Conservation (phyloP, 1,140 invertebrate species). For the Phenacoccus solenopsis region DNA sequence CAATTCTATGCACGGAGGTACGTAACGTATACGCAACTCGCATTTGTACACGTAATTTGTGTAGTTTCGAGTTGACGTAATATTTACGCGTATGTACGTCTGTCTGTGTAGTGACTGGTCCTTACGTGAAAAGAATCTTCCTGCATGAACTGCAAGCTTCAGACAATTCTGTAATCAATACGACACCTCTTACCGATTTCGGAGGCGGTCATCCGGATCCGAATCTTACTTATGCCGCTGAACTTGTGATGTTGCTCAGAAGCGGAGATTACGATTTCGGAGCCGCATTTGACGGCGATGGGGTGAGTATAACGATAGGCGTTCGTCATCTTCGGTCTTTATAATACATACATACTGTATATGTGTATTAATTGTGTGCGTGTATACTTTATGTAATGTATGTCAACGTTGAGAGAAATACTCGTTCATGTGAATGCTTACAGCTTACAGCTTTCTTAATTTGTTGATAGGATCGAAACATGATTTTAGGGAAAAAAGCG, state of each 20-base stretch:
- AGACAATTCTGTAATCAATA: conserved; percentile 49
- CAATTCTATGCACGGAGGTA: conserved; percentile 90
- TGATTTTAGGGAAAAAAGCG: conserved; percentile 92
- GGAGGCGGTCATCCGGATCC: conserved; percentile 96
- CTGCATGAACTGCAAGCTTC: conserved; percentile 68
- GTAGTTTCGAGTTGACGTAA: too few relatives aligned
- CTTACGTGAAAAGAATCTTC: conserved; percentile 86
- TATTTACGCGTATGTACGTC: background rate
- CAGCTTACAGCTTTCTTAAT: too few relatives aligned
- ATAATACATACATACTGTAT: too few relatives aligned
- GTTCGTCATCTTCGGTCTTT: too few relatives aligned
- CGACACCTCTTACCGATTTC: conserved; percentile 79
- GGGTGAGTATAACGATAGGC: conserved; percentile 48
- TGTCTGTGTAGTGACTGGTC: conserved; percentile 72
- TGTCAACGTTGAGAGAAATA: too few relatives aligned
- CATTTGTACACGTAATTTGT: background rate
- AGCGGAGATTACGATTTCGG: conserved; percentile 82
- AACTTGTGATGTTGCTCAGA: conserved; percentile 66
- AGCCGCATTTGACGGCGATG: conserved; percentile 98
- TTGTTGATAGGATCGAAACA: conserved; percentile 71
- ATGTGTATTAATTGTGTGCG: too few relatives aligned
- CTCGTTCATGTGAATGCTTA: too few relatives aligned
- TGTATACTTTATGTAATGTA: too few relatives aligned
- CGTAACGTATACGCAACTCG: conserved; percentile 20
- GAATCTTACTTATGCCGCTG: conserved; percentile 89